Percentiles rank a stretch among this genome's conserved stretches.
Conservation (phyloP, 2,113 vertebrate species). For the Oophaga pumilio region DNA sequence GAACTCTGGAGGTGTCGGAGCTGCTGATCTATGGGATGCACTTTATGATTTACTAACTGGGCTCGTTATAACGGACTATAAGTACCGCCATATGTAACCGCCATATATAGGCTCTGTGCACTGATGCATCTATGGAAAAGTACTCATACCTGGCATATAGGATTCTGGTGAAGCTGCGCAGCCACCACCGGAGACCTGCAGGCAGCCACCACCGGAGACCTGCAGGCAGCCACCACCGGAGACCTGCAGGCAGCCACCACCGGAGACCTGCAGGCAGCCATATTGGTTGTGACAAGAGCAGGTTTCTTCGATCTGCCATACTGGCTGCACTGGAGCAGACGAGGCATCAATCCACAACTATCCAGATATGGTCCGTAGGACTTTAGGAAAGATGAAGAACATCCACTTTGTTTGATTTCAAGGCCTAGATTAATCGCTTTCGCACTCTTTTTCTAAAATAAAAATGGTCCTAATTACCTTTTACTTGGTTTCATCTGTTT, state of each 20-base stretch:
- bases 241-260: too few species aligned
- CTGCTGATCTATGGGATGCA: constrained; percentile 85
- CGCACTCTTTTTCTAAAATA: too few species aligned
- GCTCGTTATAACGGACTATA: neutral
- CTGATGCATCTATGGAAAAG: neutral
- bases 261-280: too few species aligned
- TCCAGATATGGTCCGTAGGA: neutral
- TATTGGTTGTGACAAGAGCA: neutral
- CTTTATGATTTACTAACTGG: constrained; percentile 69
- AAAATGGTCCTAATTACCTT: too few species aligned
- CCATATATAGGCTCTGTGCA: neutral
- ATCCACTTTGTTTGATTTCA: neutral
- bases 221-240: too few species aligned
- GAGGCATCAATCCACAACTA: neutral
- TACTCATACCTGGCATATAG: too few species aligned
- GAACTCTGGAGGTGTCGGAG: constrained; percentile 78
- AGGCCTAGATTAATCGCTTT: too few species aligned
- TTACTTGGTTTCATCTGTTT: too few species aligned
- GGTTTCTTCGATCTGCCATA: neutral
- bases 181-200: too few species aligned
- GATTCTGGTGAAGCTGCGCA: too few species aligned
- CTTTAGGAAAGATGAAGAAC: neutral
- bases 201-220: too few species aligned
- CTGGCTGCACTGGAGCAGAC: neutral
- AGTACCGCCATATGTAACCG: neutral